A percentile compares a stretch with the other conserved stretches of the same genome.
phyloP scores from a whole-genome alignment of 1,140 invertebrate species.

The Oncopodura yosiiana region DNA sequence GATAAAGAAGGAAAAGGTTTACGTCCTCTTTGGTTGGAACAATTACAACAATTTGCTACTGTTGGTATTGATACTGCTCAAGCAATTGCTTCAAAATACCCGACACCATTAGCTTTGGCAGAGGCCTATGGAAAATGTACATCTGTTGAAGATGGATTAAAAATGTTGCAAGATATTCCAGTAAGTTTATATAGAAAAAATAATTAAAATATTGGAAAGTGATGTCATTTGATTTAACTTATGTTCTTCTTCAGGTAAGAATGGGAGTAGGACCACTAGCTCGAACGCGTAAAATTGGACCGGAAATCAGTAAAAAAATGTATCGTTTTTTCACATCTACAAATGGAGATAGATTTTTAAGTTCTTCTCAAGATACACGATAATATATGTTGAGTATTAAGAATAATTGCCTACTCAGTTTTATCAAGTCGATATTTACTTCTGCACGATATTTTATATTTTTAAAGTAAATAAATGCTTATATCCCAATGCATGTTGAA shows the following conservation, averaged over 20 bases:
- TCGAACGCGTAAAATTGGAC: slow-evolving; percentile 54
- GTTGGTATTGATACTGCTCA: slow-evolving; percentile 61
- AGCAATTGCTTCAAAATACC: slow-evolving; percentile 56
- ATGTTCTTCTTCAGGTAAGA: slow-evolving; percentile 44
- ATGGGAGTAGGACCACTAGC: slow-evolving; percentile 56
- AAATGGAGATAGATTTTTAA: slow-evolving; percentile 35
- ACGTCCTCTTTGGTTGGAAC: slow-evolving; percentile 61
- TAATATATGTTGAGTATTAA: too few relatives aligned
- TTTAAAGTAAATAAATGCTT: too few relatives aligned
- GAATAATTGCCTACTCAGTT: too few relatives aligned
- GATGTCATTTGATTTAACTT: neutral
- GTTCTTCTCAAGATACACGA: slow-evolving; percentile 13
- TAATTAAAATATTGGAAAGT: too few relatives aligned
- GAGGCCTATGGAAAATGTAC: slow-evolving; percentile 49
- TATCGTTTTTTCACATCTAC: slow-evolving; percentile 53
- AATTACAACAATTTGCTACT: slow-evolving; percentile 60
- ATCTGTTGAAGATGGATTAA: slow-evolving; percentile 44
- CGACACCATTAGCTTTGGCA: slow-evolving; percentile 51
- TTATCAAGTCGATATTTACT: too few relatives aligned
- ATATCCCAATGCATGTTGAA: too few relatives aligned
- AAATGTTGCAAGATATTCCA: slow-evolving; percentile 55
- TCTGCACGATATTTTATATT: too few relatives aligned
- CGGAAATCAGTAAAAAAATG: slow-evolving; percentile 64
- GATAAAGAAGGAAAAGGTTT: slow-evolving; percentile 62
- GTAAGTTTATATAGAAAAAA: too few relatives aligned